Conservation (phyloP, 2,888 invertebrate genomes). For the Arctia plantaginis region DNA sequence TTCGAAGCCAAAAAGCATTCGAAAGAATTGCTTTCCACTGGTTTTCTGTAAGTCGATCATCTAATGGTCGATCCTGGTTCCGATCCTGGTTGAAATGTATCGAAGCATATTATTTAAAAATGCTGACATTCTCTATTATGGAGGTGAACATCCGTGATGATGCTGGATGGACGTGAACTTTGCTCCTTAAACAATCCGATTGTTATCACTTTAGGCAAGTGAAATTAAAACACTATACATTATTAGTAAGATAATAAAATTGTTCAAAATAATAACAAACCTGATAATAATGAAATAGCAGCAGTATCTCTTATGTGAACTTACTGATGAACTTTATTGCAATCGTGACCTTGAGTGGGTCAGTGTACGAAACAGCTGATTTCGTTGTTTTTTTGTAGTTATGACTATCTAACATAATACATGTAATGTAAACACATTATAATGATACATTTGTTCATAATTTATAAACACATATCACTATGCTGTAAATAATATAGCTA, state of each 20-base stretch:
- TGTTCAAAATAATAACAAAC: background rate
- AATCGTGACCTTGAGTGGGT: slow-evolving; percentile 14
- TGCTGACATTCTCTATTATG: too few species aligned
- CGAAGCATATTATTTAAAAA: too few species aligned
- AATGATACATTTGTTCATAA: background rate
- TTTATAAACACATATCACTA: background rate
- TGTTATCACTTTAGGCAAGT: background rate
- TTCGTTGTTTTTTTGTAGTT: background rate
- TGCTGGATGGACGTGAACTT: background rate
- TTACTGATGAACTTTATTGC: background rate
- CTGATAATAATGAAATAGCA: background rate
- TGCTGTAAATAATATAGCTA: too few species aligned
- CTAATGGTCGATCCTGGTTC: too few species aligned
- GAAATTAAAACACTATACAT: background rate
- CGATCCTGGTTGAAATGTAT: too few species aligned
- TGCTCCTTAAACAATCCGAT: background rate
- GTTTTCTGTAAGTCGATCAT: too few species aligned
- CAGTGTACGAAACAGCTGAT: slow-evolving; percentile 9
- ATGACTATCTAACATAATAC: background rate
- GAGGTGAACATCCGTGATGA: background rate
- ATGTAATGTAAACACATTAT: background rate
- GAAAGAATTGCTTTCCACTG: too few species aligned
- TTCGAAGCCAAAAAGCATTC: too few species aligned
- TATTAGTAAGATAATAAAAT: background rate
- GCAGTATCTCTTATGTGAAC: slow-evolving; percentile 3